Base-by-base conservation (phyloP, 2,797 vertebrate species). In the Cottoperca gobio region DNA sequence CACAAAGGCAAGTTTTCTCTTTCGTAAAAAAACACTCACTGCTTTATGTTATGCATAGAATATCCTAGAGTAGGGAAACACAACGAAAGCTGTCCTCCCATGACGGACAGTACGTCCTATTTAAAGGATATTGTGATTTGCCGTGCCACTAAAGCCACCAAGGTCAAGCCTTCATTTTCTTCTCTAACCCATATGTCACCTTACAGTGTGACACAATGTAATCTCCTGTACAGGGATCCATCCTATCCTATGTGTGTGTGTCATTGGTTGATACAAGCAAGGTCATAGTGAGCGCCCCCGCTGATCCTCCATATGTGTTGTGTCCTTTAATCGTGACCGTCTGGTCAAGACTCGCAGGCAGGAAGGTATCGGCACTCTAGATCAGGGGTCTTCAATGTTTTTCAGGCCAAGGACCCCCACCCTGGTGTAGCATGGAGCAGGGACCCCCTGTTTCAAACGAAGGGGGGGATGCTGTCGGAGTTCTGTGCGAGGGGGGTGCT, bases 151-250 rank as follows among this genome's bases (percentile, higher is more conserved):
- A 45, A 52, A 28, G 58, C 62, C 72, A 19, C 14, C 46, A 28
- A 79, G 70, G 75, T 83, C 85, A 82, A 76, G 45, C 68, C 60
- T 79, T 61, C 31, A 52, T 81, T 83, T 82, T 48, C 55, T 79
- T 57, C 76, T 67, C 58, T 48, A 5, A 64, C 76, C 72, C 70
- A 77, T 78, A 85, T 82, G 82, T 89, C 85, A 88, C 73, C 67
- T 64, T 55, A 64, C 26, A 31, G 11, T 65, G 53, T 80, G 77
- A 81, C 76, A 84, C 82, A 67, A 87, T 89, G 69, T 65, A 73
- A 89, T 92, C 84, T 88, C 74, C 84, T 37, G 28, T 60, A 73
- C 73, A 69, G 68, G 5, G 35, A 62, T 37, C 35, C 6, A 24
- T 73, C 57, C 73, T 42, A 49, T 81, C 69, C 8, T 23, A 33